Conservation (phyloP, 2,113 vertebrate genomes). For the Enhydra lutris region DNA sequence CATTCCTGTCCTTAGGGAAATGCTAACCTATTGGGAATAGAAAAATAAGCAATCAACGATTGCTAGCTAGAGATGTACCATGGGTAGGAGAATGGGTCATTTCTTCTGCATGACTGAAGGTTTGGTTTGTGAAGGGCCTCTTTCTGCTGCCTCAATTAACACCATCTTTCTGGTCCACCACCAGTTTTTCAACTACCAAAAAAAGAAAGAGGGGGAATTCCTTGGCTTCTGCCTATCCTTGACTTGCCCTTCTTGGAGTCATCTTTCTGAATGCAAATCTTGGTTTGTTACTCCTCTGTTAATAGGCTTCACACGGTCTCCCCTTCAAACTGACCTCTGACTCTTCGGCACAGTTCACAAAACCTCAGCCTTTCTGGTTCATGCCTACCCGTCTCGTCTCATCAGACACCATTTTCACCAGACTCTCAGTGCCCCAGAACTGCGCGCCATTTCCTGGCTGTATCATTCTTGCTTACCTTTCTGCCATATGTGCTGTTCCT, state of each 20-base stretch:
- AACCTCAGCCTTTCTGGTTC: not conserved
- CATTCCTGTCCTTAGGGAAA: not conserved
- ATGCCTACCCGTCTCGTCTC: not conserved
- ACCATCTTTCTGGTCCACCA: not conserved
- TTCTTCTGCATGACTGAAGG: not conserved
- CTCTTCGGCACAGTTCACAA: not conserved
- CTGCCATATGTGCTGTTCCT: not conserved
- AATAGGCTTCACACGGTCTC: not conserved
- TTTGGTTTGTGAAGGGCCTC: not conserved
- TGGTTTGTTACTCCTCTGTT: not conserved
- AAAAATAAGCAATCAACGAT: not conserved
- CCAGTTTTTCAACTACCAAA: not conserved
- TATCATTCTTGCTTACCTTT: not conserved
- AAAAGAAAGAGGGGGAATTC: not conserved
- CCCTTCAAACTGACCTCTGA: not conserved
- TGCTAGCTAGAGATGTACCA: not conserved
- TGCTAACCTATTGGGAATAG: not conserved
- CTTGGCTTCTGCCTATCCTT: not conserved
- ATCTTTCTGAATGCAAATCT: constrained; percentile 22
- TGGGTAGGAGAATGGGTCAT: not conserved
- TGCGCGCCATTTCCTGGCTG: not conserved
- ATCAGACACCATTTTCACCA: not conserved
- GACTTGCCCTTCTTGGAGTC: constrained; percentile 10
- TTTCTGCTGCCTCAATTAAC: not conserved
- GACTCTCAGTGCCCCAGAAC: not conserved